phyloP scores from a whole-genome alignment of 2,888 invertebrate species.

The Phengaris arion region DNA sequence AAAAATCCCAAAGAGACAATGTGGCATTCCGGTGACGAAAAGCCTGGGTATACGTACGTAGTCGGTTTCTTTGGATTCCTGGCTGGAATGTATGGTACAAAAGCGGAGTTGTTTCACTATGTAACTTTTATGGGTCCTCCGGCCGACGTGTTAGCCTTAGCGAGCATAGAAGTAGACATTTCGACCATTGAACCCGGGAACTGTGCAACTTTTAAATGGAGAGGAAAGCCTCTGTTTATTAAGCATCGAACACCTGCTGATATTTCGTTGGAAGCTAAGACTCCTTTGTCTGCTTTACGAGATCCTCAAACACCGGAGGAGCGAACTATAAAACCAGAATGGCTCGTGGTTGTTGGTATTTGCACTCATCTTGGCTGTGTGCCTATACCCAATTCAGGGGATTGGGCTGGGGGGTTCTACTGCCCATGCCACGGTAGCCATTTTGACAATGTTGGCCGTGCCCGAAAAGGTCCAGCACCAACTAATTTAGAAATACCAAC shows the following conservation, averaged over 20 bases:
- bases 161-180: conserved; percentile 88
- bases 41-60: conserved; percentile 72
- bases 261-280: conserved; percentile 80
- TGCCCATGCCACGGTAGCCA: conserved; percentile 93
- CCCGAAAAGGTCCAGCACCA: conserved; percentile 88
- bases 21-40: conserved; percentile 59
- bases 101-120: conserved; percentile 79
- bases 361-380: conserved; percentile 92
- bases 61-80: conserved; percentile 77
- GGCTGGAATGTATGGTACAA: conserved; percentile 80
- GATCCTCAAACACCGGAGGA: conserved; percentile 85
- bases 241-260: conserved; percentile 83
- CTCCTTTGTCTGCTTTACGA: conserved; percentile 81
- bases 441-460: conserved; percentile 86
- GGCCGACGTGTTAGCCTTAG: conserved; percentile 86
- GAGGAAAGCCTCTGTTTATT: conserved; percentile 90
- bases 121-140: conserved; percentile 82
- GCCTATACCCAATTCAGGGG: conserved; percentile 85
- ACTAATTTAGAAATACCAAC: conserved; percentile 84
- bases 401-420: conserved; percentile 85
- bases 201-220: conserved; percentile 85
- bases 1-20: conserved; percentile 55
- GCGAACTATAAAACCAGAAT: conserved; percentile 83
- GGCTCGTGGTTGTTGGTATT: conserved; percentile 88
- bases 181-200: conserved; percentile 83